phyloP scores from a whole-genome alignment of 2,888 invertebrate species.

The Gastrophysa polygoni region DNA sequence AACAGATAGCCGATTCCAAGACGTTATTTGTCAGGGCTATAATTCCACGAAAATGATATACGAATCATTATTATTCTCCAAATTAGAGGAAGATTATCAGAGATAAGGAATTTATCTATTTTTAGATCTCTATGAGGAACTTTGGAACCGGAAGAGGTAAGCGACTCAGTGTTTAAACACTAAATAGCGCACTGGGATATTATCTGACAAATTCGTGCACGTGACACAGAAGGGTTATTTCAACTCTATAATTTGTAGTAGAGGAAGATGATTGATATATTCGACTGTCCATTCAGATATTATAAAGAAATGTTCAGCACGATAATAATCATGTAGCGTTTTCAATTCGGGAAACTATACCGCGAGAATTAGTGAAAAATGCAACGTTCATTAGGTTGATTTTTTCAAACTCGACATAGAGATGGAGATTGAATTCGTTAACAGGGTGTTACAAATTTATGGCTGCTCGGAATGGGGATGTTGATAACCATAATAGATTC shows the following conservation, averaged over 20 bases:
- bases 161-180: slow-evolving; percentile 21
- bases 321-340: too few relatives aligned
- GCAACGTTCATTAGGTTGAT: too few relatives aligned
- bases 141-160: slow-evolving; percentile 20
- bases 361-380: too few relatives aligned
- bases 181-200: slow-evolving; percentile 4
- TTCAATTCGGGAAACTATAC: too few relatives aligned
- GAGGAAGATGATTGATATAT: not conserved
- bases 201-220: slow-evolving; percentile 3
- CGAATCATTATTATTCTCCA: slow-evolving; percentile 32
- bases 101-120: slow-evolving; percentile 21
- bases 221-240: not conserved
- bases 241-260: not conserved
- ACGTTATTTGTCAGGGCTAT: slow-evolving; percentile 47
- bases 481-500: too few relatives aligned
- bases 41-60: slow-evolving; percentile 32
- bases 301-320: not conserved
- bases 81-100: slow-evolving; percentile 27
- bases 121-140: slow-evolving; percentile 18
- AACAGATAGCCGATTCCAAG: slow-evolving; percentile 40
- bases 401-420: too few relatives aligned
- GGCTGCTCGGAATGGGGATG: too few relatives aligned
- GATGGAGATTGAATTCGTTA: too few relatives aligned
- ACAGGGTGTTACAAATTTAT: too few relatives aligned
- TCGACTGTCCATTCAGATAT: not conserved